phyloP scores from a whole-genome alignment of 1,140 invertebrate genomes.

The Lamellibrachia luymesi region DNA sequence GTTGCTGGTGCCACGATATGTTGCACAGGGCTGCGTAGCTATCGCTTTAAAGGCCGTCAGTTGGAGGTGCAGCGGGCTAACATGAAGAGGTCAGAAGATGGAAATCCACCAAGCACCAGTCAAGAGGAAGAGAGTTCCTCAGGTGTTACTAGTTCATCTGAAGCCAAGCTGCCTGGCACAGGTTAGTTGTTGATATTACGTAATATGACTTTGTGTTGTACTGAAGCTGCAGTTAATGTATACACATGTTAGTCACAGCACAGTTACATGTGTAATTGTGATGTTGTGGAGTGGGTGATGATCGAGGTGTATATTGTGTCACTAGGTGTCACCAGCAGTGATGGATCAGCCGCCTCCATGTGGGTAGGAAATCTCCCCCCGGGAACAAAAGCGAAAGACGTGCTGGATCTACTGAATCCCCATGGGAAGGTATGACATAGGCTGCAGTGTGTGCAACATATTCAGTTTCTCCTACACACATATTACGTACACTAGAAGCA shows the following conservation, averaged over 20 bases:
- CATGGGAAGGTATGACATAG: neutral
- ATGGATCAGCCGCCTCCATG: neutral
- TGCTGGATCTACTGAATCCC: neutral
- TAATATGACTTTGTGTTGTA: neutral
- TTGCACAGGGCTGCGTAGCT: neutral
- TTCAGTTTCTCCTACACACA: neutral
- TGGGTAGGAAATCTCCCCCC: neutral
- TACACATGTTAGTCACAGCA: neutral
- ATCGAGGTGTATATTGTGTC: neutral
- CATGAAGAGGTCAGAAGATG: neutral
- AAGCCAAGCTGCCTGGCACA: neutral
- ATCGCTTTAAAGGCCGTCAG: neutral
- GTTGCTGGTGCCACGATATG: neutral
- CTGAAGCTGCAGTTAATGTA: neutral
- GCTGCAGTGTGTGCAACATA: neutral
- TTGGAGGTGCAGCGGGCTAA: neutral
- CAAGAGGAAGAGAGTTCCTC: neutral
- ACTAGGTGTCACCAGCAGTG: neutral
- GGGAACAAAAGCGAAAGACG: neutral
- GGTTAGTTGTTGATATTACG: neutral
- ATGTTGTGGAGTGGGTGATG: neutral
- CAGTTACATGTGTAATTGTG: neutral
- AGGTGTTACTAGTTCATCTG: neutral
- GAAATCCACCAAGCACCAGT: neutral
- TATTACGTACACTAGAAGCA: neutral